A percentile compares a stretch with the other conserved stretches of the same genome.
Evolutionary conservation across 2,888 invertebrate species (phyloP).

Genomic region (Drosophila algonquin): DNA sequence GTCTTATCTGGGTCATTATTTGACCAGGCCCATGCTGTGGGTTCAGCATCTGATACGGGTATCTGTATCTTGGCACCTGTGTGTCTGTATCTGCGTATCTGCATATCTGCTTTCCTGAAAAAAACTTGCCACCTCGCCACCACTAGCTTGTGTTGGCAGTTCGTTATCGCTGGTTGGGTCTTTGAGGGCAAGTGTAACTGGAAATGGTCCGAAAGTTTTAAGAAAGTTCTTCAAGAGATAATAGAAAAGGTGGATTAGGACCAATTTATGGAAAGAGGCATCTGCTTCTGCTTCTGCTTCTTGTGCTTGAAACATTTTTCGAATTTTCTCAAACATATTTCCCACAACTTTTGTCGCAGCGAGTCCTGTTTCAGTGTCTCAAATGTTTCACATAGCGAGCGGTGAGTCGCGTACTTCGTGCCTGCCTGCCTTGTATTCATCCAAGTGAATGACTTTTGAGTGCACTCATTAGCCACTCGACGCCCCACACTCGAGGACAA

Average conservation of each 20-base stretch:
- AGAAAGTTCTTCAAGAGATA: neutral
- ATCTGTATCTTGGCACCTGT: conserved; percentile 4
- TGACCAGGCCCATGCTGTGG: conserved; percentile 49
- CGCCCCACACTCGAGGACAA: conserved; percentile 21
- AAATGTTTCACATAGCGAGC: conserved; percentile 1
- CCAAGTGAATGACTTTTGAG: conserved; percentile 44
- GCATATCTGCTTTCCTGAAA: conserved; percentile 7
- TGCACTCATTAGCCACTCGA: conserved; percentile 44
- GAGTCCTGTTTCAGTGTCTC: neutral
- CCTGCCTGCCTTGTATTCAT: conserved; percentile 12
- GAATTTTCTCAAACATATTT: conserved; percentile 8
- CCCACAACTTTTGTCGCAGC: neutral
- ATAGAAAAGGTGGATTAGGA: neutral
- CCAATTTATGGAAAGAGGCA: neutral
- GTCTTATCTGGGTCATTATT: conserved; percentile 70
- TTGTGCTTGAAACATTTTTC: neutral
- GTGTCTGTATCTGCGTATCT: conserved; percentile 5
- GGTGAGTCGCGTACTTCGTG: neutral
- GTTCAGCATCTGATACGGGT: conserved; percentile 31
- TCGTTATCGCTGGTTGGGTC: too few species aligned
- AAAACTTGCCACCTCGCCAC: conserved; percentile 27
- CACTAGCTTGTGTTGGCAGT: neutral
- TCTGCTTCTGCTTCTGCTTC: too few species aligned
- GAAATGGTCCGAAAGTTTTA: neutral
- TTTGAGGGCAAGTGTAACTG: too few species aligned